A percentile compares a stretch with the other conserved stretches of the same genome.
phyloP scores from a whole-genome alignment of 2,113 vertebrate genomes.

The Leucopsar rothschildi region DNA sequence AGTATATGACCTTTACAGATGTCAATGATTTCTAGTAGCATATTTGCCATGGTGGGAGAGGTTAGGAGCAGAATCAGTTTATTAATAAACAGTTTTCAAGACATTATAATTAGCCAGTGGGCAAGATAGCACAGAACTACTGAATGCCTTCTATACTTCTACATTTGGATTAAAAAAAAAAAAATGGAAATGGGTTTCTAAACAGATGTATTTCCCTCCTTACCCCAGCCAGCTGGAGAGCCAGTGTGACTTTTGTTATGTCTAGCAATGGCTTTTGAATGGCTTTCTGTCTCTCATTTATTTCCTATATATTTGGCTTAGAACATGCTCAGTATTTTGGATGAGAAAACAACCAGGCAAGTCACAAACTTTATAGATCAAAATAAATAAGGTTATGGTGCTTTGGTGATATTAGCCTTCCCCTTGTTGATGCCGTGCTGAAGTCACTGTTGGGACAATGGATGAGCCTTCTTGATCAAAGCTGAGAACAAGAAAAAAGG shows the following conservation, averaged over 20 bases:
- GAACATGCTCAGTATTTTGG: conserved; percentile 34
- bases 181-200: neutral
- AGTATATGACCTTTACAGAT: neutral
- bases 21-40: neutral
- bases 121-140: neutral
- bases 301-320: conserved; percentile 55
- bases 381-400: neutral
- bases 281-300: conserved; percentile 32
- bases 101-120: neutral
- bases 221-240: neutral
- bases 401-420: neutral
- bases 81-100: neutral
- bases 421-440: neutral
- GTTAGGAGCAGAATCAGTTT: neutral
- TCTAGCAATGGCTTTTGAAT: conserved; percentile 54
- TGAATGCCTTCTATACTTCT: neutral
- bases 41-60: neutral
- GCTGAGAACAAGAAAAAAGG: neutral
- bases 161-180: neutral
- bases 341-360: conserved; percentile 21
- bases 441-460: neutral
- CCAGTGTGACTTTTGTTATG: conserved; percentile 33
- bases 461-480: neutral
- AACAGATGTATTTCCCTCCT: neutral
- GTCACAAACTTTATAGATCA: conserved; percentile 6